Conservation (phyloP, 2,113 vertebrate species). For the Tautogolabrus adspersus region DNA sequence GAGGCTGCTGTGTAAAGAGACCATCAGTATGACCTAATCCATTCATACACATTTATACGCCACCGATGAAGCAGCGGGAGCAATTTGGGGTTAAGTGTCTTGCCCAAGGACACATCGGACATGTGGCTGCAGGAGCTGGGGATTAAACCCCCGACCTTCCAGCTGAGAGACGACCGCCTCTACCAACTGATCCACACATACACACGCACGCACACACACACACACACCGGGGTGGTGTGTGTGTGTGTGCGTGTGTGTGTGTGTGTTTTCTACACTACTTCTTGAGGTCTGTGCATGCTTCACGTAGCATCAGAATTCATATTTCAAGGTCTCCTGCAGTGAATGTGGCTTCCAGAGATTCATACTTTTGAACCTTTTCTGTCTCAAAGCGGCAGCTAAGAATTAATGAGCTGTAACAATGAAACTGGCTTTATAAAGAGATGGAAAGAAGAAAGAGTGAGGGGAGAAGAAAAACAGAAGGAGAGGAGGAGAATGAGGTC, state of each 20-base stretch:
- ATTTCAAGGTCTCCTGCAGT: conserved; percentile 22
- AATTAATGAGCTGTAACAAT: conserved; percentile 41
- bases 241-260: conserved; percentile 1
- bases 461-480: background rate
- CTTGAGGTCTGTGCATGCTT: background rate
- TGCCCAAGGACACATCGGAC: too few relatives aligned
- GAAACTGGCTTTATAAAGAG: background rate
- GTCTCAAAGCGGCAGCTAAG: conserved; percentile 22
- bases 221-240: too few relatives aligned
- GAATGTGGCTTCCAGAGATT: conserved; percentile 33
- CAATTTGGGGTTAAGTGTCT: too few relatives aligned
- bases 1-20: too few relatives aligned
- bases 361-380: conserved; percentile 15
- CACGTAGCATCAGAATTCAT: conserved; percentile 18
- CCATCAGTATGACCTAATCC: too few relatives aligned
- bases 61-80: too few relatives aligned
- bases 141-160: too few relatives aligned
- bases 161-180: too few relatives aligned
- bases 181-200: too few relatives aligned
- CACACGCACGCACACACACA: too few relatives aligned
- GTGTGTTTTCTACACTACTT: conserved; percentile 13
- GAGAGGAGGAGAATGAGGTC: conserved; percentile 7
- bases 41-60: too few relatives aligned
- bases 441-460: background rate
- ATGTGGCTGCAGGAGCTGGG: too few relatives aligned